Percentiles rank a stretch among this genome's conserved stretches.
Conservation (phyloP, 2,888 invertebrate genomes). For the Trachelus troglodyta region DNA sequence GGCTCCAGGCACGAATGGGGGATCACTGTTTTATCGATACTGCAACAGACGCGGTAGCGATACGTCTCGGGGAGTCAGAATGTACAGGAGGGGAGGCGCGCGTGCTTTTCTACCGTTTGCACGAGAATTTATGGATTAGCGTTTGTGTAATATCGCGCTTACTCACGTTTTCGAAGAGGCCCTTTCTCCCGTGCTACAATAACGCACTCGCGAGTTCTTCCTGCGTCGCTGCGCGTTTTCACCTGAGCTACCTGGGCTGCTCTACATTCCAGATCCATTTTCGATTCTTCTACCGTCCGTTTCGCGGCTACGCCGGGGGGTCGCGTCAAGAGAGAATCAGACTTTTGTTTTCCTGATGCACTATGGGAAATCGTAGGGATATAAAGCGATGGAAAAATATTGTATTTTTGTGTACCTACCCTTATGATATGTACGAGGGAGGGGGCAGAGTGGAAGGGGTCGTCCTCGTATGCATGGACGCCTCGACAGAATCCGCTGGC, state of each 20-base stretch:
- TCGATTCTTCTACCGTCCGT: neutral
- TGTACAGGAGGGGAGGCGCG: constrained; percentile 36
- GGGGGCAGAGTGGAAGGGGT: constrained; percentile 4
- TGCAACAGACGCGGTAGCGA: constrained; percentile 47
- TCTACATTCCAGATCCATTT: neutral
- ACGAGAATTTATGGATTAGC: constrained; percentile 55
- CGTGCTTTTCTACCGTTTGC: constrained; percentile 53
- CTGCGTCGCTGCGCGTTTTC: neutral
- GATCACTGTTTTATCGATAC: constrained; percentile 61
- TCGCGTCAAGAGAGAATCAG: neutral
- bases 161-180: constrained; percentile 36
- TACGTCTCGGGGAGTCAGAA: constrained; percentile 46
- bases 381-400: neutral
- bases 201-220: neutral
- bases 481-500: constrained; percentile 41
- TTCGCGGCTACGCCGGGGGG: neutral
- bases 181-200: neutral
- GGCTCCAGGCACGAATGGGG: constrained; percentile 54
- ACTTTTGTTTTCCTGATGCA: neutral
- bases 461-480: constrained; percentile 43
- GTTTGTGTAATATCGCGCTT: constrained; percentile 54
- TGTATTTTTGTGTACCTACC: neutral
- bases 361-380: neutral
- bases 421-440: neutral
- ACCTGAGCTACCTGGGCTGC: neutral